A percentile compares a stretch with the other conserved stretches of the same genome.
Evolutionary conservation across 2,113 vertebrate genomes (phyloP).

Genomic region (Bombycilla garrulus): DNA sequence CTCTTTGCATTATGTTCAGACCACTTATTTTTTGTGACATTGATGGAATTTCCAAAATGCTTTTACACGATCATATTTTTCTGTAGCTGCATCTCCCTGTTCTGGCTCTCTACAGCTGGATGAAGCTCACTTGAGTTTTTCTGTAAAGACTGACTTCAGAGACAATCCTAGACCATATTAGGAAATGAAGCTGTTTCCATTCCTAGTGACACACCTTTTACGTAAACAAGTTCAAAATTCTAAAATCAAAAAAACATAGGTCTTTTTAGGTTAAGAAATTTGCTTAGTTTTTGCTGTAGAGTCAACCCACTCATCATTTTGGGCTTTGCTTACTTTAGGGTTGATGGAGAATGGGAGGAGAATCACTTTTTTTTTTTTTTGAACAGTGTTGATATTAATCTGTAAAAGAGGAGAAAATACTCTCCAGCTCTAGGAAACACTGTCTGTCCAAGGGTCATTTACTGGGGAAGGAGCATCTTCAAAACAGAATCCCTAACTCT

Average conservation of each 20-base stretch:
- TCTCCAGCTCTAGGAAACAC: neutral
- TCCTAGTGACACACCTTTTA: neutral
- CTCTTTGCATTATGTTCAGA: neutral
- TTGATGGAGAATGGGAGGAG: neutral
- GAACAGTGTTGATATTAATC: neutral
- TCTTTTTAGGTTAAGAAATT: neutral
- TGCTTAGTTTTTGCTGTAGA: neutral
- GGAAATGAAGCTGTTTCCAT: neutral
- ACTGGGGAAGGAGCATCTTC: neutral
- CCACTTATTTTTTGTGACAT: neutral
- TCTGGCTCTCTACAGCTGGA: neutral
- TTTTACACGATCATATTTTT: neutral
- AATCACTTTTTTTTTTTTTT: neutral
- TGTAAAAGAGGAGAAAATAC: neutral
- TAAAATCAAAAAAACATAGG: neutral
- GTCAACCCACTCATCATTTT: neutral
- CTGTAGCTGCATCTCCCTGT: neutral
- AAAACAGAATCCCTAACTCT: neutral
- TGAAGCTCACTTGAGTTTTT: neutral
- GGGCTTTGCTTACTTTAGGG: conserved; percentile 9
- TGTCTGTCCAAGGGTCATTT: neutral
- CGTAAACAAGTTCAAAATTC: neutral
- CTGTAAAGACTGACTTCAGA: neutral
- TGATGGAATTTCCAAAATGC: neutral
- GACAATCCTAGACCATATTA: neutral